Conservation (phyloP, 2,888 invertebrate genomes). For the Eilema caniola region DNA sequence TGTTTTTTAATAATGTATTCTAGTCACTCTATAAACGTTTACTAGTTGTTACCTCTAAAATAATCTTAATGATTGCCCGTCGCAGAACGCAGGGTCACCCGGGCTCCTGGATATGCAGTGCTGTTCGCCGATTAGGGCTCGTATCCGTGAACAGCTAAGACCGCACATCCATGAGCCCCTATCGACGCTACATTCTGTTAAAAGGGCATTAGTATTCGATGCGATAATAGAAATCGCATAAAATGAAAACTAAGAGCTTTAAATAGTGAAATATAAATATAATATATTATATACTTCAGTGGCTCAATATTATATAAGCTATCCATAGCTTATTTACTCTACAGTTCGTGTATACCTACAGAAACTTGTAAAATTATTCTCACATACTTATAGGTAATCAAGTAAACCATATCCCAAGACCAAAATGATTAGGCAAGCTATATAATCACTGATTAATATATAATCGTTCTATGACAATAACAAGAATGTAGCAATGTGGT, state of each 20-base stretch:
- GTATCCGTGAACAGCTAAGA: not conserved
- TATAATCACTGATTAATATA: constrained; percentile 39
- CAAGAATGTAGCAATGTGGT: constrained; percentile 48
- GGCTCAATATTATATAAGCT: constrained; percentile 85
- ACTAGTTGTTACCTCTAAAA: constrained; percentile 76
- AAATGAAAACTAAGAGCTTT: constrained; percentile 87
- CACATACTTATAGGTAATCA: constrained; percentile 54
- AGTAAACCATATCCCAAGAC: constrained; percentile 76
- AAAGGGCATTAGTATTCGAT: constrained; percentile 73
- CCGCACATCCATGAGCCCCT: constrained; percentile 24
- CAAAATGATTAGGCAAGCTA: constrained; percentile 61
- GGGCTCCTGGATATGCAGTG: constrained; percentile 28
- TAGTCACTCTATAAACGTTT: constrained; percentile 75
- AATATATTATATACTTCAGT: constrained; percentile 83
- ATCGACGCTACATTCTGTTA: constrained; percentile 50
- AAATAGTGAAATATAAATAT: constrained; percentile 85
- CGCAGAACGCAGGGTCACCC: constrained; percentile 52
- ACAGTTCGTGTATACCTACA: constrained; percentile 76
- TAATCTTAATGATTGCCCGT: constrained; percentile 66
- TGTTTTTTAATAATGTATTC: constrained; percentile 75
- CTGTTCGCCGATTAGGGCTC: not conserved
- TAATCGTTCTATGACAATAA: constrained; percentile 64
- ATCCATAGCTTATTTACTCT: constrained; percentile 81
- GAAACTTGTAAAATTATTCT: constrained; percentile 63
- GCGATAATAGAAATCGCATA: constrained; percentile 77